Evolutionary conservation across 2,797 vertebrate genomes (phyloP), one percentile per base, ranked within the genome.

Genomic region (Manis javanica): DNA sequence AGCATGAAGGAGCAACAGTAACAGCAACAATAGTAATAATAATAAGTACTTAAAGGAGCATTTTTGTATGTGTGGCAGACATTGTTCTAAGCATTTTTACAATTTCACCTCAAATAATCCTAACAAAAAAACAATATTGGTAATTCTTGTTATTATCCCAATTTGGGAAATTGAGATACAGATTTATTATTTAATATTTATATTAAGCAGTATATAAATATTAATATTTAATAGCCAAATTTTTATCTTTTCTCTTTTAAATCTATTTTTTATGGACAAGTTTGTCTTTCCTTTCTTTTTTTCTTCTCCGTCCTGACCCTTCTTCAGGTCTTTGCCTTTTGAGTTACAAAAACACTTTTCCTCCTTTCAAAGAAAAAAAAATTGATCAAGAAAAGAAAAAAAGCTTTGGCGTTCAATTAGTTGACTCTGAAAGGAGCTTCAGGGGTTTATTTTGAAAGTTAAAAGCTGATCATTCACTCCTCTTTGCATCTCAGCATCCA

Each of bases 261-360:
- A 16, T 84, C 1, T 89, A 63, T 79, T 85, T 85, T 85, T 66
- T 94, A 68, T n/a, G 18, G 53, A 39, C n/a, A 66, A n/a, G 18
- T 37, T 23, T 82, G 23, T 31, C 13, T 72, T 53, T 59, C 51
- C 10, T 51, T 34, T 23, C 7, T 16, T 74, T 75, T 59, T 42
- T 15, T 46, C 61, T 29, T 19, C 5, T 37, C 37, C 12, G 57
- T 64, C 37, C 24, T 61, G 53, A 63, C 15, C 34, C 34, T 90
- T 78, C 34, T 87, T 91, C 24, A 29, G 89, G 64, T 51, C 31
- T 85, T 93, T 59, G n/a, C 57, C 31, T 81, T 96, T 83, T 87
- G 4, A 77, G 92, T 85, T 86, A 49, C 64, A 78, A 90, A 82
- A 74, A 34, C 24, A n/a, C 37, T 24, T 77, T 91, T 82, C 46